Percentiles rank a stretch among this genome's conserved stretches.
Conservation (phyloP, 2,888 invertebrate species). For the Platycheirus albimanus region DNA sequence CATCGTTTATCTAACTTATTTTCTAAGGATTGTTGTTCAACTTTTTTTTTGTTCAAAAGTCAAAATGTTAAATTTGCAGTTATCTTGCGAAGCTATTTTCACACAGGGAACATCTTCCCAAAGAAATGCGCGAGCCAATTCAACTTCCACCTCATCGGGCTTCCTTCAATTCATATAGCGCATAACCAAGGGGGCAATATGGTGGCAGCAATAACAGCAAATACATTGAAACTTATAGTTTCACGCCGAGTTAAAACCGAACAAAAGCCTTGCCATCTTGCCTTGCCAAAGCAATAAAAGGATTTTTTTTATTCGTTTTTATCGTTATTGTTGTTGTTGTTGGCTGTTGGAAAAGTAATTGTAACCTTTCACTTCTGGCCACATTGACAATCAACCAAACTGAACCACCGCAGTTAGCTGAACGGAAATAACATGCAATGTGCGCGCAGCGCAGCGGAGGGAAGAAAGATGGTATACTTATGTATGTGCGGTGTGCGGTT, state of each 20-base stretch:
- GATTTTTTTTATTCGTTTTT: conserved; percentile 50
- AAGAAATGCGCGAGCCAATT: conserved; percentile 38
- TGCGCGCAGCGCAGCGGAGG: conserved; percentile 26
- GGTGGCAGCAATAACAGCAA: conserved; percentile 33
- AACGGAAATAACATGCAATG: conserved; percentile 53
- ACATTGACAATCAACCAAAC: conserved; percentile 69
- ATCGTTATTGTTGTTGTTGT: conserved; percentile 52
- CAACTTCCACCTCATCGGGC: conserved; percentile 41
- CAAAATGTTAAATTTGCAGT: conserved; percentile 73
- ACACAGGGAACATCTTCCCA: conserved; percentile 71
- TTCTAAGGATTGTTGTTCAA: conserved; percentile 30
- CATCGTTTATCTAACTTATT: conserved; percentile 64
- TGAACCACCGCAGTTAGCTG: conserved; percentile 3
- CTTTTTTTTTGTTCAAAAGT: conserved; percentile 45
- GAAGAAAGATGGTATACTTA: conserved; percentile 13
- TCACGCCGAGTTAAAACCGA: conserved; percentile 42
- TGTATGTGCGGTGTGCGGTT: conserved; percentile 11
- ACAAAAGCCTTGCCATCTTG: conserved; percentile 50
- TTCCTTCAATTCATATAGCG: background rate
- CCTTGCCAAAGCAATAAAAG: conserved; percentile 70
- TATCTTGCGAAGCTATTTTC: conserved; percentile 66
- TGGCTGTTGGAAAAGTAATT: conserved; percentile 66
- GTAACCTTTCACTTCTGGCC: conserved; percentile 73
- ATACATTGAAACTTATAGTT: conserved; percentile 43
- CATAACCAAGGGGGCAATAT: conserved; percentile 19